Percentiles rank a stretch among this genome's conserved stretches.
Conservation (phyloP, 2,797 vertebrate genomes). For the Xiphorhynchus erythropygius region DNA sequence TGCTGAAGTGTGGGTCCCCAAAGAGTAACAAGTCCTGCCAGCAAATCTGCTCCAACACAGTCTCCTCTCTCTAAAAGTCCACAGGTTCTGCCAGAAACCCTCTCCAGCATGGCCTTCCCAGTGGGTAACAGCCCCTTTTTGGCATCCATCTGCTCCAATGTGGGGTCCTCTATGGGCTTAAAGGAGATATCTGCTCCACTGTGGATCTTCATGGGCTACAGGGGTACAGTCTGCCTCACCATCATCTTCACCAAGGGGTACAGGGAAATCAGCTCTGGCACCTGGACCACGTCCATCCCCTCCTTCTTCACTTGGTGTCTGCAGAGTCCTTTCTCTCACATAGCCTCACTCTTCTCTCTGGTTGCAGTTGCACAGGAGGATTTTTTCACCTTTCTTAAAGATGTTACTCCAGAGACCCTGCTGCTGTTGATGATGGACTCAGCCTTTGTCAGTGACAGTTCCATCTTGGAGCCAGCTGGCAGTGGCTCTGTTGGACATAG, state of each 20-base stretch:
- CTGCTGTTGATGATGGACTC: rapidly evolving
- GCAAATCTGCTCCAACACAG: background rate
- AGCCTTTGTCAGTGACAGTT: background rate
- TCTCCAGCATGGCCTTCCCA: background rate
- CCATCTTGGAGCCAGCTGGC: background rate
- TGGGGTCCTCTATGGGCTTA: background rate
- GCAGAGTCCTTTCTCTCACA: background rate
- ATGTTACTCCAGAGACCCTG: background rate
- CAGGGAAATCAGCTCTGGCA: background rate
- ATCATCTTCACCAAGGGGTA: rapidly evolving
- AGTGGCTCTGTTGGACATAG: background rate
- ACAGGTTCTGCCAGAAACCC: background rate
- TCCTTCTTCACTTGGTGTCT: background rate
- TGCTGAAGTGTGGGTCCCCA: background rate
- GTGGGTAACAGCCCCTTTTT: no score
- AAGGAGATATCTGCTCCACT: background rate
- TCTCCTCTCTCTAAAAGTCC: background rate
- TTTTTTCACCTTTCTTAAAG: background rate
- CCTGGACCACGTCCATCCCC: background rate
- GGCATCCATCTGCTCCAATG: background rate
- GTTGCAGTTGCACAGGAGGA: background rate
- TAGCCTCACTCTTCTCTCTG: background rate
- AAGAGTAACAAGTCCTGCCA: background rate
- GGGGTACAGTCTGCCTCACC: background rate
- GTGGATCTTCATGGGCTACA: background rate